Conservation (phyloP, 2,113 vertebrate species). For the Macrotus californicus region DNA sequence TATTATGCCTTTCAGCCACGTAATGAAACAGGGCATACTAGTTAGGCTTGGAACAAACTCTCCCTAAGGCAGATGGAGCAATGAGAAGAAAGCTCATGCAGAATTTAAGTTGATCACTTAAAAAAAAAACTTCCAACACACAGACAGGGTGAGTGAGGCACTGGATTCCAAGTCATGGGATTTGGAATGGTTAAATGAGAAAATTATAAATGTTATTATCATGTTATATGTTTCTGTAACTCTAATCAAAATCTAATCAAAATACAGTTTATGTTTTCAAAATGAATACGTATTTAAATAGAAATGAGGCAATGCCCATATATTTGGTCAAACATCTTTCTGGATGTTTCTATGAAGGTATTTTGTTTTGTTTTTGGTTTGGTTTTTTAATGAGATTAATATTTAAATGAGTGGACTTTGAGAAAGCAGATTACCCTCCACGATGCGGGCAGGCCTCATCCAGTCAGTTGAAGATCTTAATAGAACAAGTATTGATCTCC, state of each 20-base stretch:
- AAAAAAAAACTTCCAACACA: neutral
- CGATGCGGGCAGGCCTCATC: neutral
- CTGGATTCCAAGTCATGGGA: neutral
- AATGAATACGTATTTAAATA: neutral
- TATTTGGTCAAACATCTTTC: neutral
- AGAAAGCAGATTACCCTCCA: neutral
- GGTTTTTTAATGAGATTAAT: neutral
- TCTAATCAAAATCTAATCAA: neutral
- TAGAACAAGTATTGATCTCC: neutral
- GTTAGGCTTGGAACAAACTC: neutral
- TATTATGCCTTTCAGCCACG: neutral
- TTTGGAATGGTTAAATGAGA: neutral
- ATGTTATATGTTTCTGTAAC: neutral
- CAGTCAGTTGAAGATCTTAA: neutral
- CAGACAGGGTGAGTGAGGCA: neutral
- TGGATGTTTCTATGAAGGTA: neutral
- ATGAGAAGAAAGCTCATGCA: neutral
- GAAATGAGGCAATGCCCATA: neutral
- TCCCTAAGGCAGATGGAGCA: neutral
- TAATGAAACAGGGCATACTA: neutral
- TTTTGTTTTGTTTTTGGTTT: neutral
- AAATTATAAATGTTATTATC: neutral
- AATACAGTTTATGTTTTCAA: neutral
- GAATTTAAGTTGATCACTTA: slow-evolving; percentile 1
- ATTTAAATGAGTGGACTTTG: neutral